Percentiles rank a stretch among this genome's conserved stretches.
Evolutionary conservation across 2,113 vertebrate genomes (phyloP).

Genomic region (Peucedramus taeniatus): DNA sequence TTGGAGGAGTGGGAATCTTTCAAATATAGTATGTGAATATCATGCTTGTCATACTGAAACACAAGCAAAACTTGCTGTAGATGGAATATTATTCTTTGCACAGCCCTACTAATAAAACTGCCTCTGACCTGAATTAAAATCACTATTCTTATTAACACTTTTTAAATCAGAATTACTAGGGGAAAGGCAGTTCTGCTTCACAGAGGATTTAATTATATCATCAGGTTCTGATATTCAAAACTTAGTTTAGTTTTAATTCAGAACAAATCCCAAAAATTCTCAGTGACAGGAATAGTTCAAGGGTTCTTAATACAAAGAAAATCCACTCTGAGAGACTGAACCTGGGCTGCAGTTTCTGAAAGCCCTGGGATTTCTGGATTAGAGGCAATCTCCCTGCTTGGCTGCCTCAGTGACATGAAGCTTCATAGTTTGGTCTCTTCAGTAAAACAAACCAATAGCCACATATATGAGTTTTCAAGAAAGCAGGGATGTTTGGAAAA

Average conservation of each 20-base stretch:
- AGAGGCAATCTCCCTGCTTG: constrained; percentile 50
- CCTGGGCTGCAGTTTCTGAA: constrained; percentile 1
- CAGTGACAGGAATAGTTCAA: background rate
- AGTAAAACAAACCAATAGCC: constrained; percentile 2
- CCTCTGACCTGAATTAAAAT: constrained; percentile 16
- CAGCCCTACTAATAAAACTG: background rate
- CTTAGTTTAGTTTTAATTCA: constrained; percentile 19
- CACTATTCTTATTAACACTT: background rate
- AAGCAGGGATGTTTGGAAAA: background rate
- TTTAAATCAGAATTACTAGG: background rate
- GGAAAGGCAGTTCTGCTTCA: background rate
- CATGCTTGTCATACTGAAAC: constrained; percentile 41
- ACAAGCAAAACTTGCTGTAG: background rate
- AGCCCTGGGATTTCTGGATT: constrained; percentile 50
- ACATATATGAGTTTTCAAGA: background rate
- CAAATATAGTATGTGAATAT: constrained; percentile 47
- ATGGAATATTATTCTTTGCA: background rate
- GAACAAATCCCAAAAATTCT: constrained; percentile 18
- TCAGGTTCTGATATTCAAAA: constrained; percentile 5
- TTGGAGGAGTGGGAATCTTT: constrained; percentile 12
- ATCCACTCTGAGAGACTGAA: constrained; percentile 4
- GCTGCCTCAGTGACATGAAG: background rate
- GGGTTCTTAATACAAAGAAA: constrained; percentile 14
- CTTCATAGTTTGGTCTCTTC: background rate
- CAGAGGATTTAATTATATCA: constrained; percentile 19